phyloP scores from a whole-genome alignment of 2,797 vertebrate species.

The Bradypodion ventrale region DNA sequence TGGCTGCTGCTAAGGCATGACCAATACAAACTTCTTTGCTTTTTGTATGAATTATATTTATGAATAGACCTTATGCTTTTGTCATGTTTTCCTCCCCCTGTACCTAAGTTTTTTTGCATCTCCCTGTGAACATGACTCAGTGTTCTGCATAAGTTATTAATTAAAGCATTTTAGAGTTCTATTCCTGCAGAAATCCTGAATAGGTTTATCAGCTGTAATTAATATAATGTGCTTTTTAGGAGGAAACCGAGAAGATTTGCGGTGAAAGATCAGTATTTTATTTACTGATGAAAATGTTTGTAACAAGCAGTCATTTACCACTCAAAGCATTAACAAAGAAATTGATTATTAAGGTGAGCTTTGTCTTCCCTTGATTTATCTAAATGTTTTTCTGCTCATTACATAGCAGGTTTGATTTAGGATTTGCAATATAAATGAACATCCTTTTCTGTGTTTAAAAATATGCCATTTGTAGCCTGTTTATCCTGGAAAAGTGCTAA shows the following conservation, averaged over 20 bases:
- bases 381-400: constrained; percentile 9
- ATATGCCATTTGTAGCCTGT: background rate
- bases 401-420: background rate
- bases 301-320: constrained; percentile 79
- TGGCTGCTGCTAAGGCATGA: no score
- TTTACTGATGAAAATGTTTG: constrained; percentile 94
- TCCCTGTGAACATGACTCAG: no score
- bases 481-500: background rate
- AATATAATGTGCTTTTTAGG: constrained; percentile 73
- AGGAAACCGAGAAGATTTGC: constrained; percentile 73
- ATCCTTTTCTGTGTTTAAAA: background rate
- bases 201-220: background rate
- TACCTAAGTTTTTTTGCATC: background rate
- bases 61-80: no score
- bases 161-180: background rate
- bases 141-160: background rate
- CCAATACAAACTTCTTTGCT: no score
- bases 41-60: no score
- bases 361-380: background rate
- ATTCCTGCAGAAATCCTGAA: background rate
- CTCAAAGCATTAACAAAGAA: constrained; percentile 84
- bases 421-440: background rate
- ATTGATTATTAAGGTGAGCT: constrained; percentile 88
- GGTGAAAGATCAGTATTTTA: constrained; percentile 91
- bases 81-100: background rate